Evolutionary conservation across 2,888 invertebrate species (phyloP), one percentile per base, ranked within the genome.

Genomic region (Neoascia interrupta): DNA sequence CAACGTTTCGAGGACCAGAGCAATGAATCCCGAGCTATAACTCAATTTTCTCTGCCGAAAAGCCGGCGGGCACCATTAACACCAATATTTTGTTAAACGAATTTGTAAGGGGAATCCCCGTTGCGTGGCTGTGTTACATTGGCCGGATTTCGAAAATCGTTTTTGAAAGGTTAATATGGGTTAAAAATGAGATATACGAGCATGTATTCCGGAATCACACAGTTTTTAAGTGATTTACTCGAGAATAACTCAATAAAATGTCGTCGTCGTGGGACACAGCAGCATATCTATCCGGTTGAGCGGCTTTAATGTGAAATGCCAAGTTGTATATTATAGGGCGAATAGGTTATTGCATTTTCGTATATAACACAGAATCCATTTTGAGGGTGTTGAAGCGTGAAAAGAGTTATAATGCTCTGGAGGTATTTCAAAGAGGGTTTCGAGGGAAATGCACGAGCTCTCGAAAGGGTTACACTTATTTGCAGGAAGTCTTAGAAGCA

Each of bases 71-170:
- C 28, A 47, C 37, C 49, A 28, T 75, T 75, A 75, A 75, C 69
- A 37, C 63, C 70, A 75, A 63, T 75, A 75, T 56, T 51, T 51
- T 36, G 34, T 75, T 69, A 69, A 69, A 63, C 68, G 23, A 28
- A 61, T 54, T 47, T 53, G 11, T 28, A 26, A 31, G 26, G 16
- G 21, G 51, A 21, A 28, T n/a, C n/a, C n/a, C n/a, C 8, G 13
- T 26, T 5, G 26, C 5, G 26, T 26, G 4, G 26, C 26, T 2
- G 6, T 36, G 28, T 60, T 16, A 64, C 54, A 56, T 56, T 34
- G 56, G 72, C 26, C 34, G 64, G 41, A 56, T 51, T 56, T 41
- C 47, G 49, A 39, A n/a, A 41, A 54, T 43, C 31, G 3, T 39
- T 41, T 36, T 6, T 28, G 72, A 15, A 10, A 37, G 56, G 37